These are phyloP conservation scores for Siniperca scherzeri DNA, from an alignment of 2,797 vertebrate species.

Conservation along the genomic window DNA sequence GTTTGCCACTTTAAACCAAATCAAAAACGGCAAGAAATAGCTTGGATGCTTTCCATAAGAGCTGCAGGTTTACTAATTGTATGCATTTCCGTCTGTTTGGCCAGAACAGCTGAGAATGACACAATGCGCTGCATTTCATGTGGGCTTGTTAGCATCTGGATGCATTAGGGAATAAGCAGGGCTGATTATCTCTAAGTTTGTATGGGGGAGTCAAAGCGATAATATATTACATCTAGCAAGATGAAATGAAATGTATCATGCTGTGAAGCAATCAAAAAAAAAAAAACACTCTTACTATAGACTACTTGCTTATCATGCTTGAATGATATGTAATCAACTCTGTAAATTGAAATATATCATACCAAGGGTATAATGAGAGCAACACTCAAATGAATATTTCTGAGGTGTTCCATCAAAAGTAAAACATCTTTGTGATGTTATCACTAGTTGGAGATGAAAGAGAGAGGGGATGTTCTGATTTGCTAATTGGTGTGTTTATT, in stretches of 20 bases:
- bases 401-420: slow-evolving; percentile 49
- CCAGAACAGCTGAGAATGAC: slow-evolving; percentile 39
- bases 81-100: slow-evolving; percentile 46
- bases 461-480: slow-evolving; percentile 39
- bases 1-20: slow-evolving; percentile 68
- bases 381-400: slow-evolving; percentile 37
- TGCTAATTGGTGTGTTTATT: slow-evolving; percentile 65
- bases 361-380: slow-evolving; percentile 45
- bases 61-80: slow-evolving; percentile 61
- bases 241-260: slow-evolving; percentile 40
- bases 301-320: slow-evolving; percentile 26
- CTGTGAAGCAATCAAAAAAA: slow-evolving; percentile 35
- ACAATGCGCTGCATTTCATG: slow-evolving; percentile 17
- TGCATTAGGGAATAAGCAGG: slow-evolving; percentile 34
- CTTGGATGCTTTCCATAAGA: slow-evolving; percentile 56
- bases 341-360: slow-evolving; percentile 44
- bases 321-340: slow-evolving; percentile 44
- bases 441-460: slow-evolving; percentile 57
- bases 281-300: neutral
- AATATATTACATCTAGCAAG: slow-evolving; percentile 15
- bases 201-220: slow-evolving; percentile 18
- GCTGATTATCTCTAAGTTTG: slow-evolving; percentile 29
- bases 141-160: slow-evolving; percentile 50
- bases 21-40: slow-evolving; percentile 71
- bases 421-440: slow-evolving; percentile 54